Evolutionary conservation across 2,113 vertebrate genomes (phyloP).

Genomic region (Grammomys surdaster): DNA sequence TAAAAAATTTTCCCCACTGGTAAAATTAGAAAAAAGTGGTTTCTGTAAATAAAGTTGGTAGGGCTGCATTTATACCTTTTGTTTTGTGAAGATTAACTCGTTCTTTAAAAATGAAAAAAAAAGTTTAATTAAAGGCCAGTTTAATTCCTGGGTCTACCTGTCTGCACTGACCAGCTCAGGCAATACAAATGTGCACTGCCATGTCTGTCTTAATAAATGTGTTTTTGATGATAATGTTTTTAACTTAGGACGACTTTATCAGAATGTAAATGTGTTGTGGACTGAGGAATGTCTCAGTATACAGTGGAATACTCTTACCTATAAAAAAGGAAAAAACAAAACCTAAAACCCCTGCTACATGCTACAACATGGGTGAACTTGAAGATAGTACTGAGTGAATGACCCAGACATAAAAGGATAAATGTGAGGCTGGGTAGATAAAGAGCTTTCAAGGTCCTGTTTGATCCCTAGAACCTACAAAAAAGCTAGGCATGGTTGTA

Average conservation of each 20-base stretch:
- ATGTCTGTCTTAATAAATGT: neutral
- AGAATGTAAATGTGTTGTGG: neutral
- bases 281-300: neutral
- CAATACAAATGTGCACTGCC: neutral
- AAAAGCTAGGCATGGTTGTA: neutral
- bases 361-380: neutral
- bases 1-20: neutral
- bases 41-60: constrained; percentile 10
- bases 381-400: neutral
- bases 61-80: constrained; percentile 19
- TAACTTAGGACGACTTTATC: neutral
- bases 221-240: neutral
- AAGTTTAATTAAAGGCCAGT: neutral
- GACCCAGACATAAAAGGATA: neutral
- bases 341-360: neutral
- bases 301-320: neutral
- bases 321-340: neutral
- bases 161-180: neutral
- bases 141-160: neutral
- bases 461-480: neutral
- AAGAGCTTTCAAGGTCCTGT: neutral
- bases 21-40: neutral
- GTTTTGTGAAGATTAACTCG: neutral
- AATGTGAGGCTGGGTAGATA: too few relatives aligned
- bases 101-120: constrained; percentile 22